These are phyloP conservation scores for Chironomus riparius DNA, from an alignment of 2,888 invertebrate species.

Conservation along the genomic window DNA sequence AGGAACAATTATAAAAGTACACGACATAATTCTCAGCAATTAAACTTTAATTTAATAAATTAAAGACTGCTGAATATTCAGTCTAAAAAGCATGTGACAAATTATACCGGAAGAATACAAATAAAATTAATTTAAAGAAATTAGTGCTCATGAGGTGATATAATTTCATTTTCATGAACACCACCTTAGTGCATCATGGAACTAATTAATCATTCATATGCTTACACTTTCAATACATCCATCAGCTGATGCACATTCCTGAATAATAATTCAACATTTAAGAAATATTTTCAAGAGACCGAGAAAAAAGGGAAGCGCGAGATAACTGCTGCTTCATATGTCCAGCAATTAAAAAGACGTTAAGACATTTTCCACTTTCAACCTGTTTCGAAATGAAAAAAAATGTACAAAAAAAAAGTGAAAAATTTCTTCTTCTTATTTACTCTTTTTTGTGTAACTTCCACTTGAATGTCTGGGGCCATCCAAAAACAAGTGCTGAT, in stretches of 20 bases:
- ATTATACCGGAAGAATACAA: no score
- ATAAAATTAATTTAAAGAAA: no score
- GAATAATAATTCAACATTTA: background rate
- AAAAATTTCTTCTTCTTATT: background rate
- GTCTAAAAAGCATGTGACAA: no score
- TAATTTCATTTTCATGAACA: background rate
- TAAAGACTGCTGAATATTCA: no score
- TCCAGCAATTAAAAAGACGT: conserved; percentile 27
- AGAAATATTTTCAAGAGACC: background rate
- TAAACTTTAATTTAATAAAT: no score
- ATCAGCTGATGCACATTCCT: conserved; percentile 22
- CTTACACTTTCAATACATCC: conserved; percentile 23
- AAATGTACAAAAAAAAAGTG: background rate
- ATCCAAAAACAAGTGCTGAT: background rate
- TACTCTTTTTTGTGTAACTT: background rate
- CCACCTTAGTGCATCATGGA: background rate
- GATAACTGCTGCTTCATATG: background rate
- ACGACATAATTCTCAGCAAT: no score
- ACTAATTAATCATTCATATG: conserved; percentile 20
- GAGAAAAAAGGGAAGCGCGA: background rate
- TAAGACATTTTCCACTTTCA: conserved; percentile 18
- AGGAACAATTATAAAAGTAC: no score
- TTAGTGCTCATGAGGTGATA: no score
- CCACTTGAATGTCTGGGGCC: conserved; percentile 4
- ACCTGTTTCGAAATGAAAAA: conserved; percentile 10